These are phyloP conservation scores for Charanyca ferruginea DNA, from an alignment of 2,888 invertebrate species.

Conservation along the genomic window DNA sequence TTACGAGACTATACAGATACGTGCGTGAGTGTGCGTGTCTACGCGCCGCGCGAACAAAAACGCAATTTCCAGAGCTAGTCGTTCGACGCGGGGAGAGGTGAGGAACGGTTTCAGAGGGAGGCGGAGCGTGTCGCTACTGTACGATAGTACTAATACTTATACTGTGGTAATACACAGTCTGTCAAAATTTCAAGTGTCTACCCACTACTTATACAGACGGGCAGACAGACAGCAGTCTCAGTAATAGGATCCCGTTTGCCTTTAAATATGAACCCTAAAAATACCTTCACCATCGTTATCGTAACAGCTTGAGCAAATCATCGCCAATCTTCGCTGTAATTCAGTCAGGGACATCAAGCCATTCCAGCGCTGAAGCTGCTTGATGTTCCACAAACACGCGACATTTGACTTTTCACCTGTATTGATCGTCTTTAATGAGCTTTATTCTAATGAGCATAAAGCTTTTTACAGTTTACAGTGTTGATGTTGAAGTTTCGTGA, in stretches of 20 bases:
- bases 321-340: constrained; percentile 38
- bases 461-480: background rate
- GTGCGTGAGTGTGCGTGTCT: too few relatives aligned
- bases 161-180: too few relatives aligned
- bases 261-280: background rate
- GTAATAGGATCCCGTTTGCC: background rate
- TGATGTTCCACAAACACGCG: constrained; percentile 56
- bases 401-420: constrained; percentile 36
- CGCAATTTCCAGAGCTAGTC: too few relatives aligned
- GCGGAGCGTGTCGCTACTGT: too few relatives aligned
- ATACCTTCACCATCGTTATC: constrained; percentile 11
- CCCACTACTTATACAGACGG: too few relatives aligned
- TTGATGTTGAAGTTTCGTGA: constrained; percentile 37
- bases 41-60: too few relatives aligned
- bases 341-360: constrained; percentile 38
- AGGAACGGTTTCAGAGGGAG: too few relatives aligned
- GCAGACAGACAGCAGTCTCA: too few relatives aligned
- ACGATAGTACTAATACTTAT: too few relatives aligned
- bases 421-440: constrained; percentile 51
- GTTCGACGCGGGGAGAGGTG: too few relatives aligned
- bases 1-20: too few relatives aligned
- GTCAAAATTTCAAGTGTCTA: too few relatives aligned
- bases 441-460: constrained; percentile 25
- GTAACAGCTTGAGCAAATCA: constrained; percentile 38
- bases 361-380: constrained; percentile 32